A percentile compares a stretch with the other conserved stretches of the same genome.
phyloP scores from a whole-genome alignment of 2,113 vertebrate species.

The Charina bottae region DNA sequence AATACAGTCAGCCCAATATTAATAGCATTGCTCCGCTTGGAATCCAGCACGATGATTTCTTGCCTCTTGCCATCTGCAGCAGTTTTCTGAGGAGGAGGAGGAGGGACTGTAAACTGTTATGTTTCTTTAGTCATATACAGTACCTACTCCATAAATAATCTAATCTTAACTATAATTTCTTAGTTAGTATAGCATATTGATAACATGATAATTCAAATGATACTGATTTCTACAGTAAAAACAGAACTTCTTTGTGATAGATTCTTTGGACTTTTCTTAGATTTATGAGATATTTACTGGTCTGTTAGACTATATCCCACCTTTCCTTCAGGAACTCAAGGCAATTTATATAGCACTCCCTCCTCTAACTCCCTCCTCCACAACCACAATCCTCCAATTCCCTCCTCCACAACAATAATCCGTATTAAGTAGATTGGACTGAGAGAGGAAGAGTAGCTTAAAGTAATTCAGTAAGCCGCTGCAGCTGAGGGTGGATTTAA shows the following conservation, averaged over 20 bases:
- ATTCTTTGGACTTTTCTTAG: not conserved
- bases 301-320: not conserved
- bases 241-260: not conserved
- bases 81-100: conserved; percentile 83
- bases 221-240: not conserved
- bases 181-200: not conserved
- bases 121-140: conserved; percentile 13
- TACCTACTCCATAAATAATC: not conserved
- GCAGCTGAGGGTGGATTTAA: no score
- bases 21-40: conserved; percentile 95
- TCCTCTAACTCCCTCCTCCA: no score
- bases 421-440: no score
- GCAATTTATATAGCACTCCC: no score
- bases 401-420: no score
- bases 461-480: no score
- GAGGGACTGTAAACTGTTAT: conserved; percentile 41
- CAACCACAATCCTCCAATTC: no score
- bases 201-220: not conserved
- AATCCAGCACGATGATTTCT: conserved; percentile 95
- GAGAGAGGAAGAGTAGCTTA: no score
- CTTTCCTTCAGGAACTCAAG: not conserved
- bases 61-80: conserved; percentile 95
- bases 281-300: not conserved
- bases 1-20: conserved; percentile 98
- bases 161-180: not conserved